Base-by-base conservation (phyloP, 2,888 invertebrate species). In the Leptopterna dolabrata region DNA sequence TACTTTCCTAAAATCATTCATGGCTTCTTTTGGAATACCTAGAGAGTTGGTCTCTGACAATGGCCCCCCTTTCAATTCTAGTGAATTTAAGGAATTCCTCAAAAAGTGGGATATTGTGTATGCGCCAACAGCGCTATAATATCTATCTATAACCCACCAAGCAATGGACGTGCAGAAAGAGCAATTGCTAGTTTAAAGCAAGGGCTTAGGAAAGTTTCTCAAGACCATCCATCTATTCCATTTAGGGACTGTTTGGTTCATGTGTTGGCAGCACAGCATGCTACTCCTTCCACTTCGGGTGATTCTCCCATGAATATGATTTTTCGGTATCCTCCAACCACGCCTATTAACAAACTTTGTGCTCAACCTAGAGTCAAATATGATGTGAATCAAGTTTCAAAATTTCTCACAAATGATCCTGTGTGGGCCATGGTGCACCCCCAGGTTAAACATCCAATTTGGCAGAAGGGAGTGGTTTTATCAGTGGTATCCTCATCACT, bases 51-150 rank as follows among this genome's bases (percentile, higher is more conserved):
- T n/a, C n/a, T n/a, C 81, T 47, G 81, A 81, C 24, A 81, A 81
- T 51, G 81, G 81, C 1, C 81, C 81, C 13, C 81, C 81, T 7
- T 81, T 81, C 47, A 47, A 45, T 14, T 81, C 81, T n/a, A 19
- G 1, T 2, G 3, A 27, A 24, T 47, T 81, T 3, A 3, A 4
- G 3, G 47, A 24, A 9, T 81, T 81, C 47, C 30, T 19, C 55
- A n/a, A 4, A 11, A 3, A n/a, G 11, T 55, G 55, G 55, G 55
- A 11, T 6, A 11, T 55, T 3, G 16, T 4, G 4, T 55, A 6
- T 11, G 11, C 11, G n/a, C 55, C 55, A 4, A 55, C 55, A n/a
- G 55, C 55, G 4, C 55, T n/a, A n/a, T n/a, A n/a, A n/a, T n/a
- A n/a, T n/a, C n/a, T n/a, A n/a, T 11, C 16, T 55, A 55, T 11